A percentile compares a stretch with the other conserved stretches of the same genome.
phyloP scores from a whole-genome alignment of 2,113 vertebrate genomes.

The Leptosomus discolor region DNA sequence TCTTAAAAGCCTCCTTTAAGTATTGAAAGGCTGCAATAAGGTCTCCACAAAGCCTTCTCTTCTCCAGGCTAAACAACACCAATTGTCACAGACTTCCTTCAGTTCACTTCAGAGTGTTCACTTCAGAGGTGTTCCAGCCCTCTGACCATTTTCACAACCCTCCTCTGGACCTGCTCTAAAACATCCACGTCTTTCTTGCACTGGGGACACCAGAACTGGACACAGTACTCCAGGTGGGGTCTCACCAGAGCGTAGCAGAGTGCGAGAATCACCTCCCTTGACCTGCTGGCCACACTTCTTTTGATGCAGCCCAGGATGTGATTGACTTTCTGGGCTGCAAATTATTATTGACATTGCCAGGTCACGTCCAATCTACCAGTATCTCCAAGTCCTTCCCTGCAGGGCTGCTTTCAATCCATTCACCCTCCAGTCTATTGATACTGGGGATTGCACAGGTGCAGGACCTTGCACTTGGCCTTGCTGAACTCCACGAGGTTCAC shows the following conservation, averaged over 20 bases:
- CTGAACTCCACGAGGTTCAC: background rate
- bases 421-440: background rate
- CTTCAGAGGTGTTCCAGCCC: background rate
- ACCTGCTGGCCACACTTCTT: background rate
- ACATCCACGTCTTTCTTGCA: background rate
- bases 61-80: background rate
- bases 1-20: background rate
- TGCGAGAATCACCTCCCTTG: background rate
- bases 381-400: background rate
- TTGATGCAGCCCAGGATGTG: background rate
- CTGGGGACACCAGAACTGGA: background rate
- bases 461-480: background rate
- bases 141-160: background rate
- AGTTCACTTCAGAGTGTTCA: too few relatives aligned
- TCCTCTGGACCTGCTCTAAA: background rate
- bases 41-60: background rate
- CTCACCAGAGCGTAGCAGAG: background rate
- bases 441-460: background rate
- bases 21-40: background rate
- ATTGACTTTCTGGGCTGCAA: background rate
- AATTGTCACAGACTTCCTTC: background rate
- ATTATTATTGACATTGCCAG: background rate
- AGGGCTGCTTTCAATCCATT: background rate
- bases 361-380: background rate
- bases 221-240: background rate